Conservation (phyloP, 2,113 vertebrate species). For the Eidolon helvum region DNA sequence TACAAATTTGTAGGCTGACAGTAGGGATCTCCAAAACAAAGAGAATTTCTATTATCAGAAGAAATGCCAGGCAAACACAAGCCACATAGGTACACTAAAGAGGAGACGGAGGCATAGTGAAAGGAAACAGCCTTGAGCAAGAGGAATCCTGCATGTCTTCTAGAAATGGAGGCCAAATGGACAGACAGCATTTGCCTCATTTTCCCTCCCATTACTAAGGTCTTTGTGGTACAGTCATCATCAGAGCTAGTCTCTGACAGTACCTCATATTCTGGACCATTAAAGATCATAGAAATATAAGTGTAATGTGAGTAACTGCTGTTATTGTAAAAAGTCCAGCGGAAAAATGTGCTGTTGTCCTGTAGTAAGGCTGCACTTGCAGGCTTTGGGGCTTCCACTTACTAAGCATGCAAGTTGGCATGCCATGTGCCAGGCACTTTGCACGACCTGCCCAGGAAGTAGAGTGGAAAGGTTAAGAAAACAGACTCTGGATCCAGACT, state of each 20-base stretch:
- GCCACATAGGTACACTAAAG: neutral
- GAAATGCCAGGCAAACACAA: neutral
- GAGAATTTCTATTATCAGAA: neutral
- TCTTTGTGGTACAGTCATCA: neutral
- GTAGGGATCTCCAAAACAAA: neutral
- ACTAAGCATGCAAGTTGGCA: no score
- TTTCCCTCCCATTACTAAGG: neutral
- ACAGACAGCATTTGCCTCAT: neutral
- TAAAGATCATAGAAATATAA: neutral
- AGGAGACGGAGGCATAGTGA: neutral
- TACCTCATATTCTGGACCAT: neutral
- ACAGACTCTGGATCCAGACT: neutral
- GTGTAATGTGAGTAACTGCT: neutral
- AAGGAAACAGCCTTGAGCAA: neutral
- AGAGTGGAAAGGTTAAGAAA: neutral
- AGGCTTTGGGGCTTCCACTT: neutral
- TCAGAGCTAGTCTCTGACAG: neutral
- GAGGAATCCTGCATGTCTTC: neutral
- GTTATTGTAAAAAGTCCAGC: neutral
- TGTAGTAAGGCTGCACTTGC: neutral
- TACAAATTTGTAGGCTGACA: neutral
- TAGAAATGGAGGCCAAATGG: neutral
- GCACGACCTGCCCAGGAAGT: neutral
- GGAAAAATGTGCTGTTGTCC: fast-evolving
- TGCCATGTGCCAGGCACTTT: neutral